Conservation (phyloP, 2,888 invertebrate genomes). For the Rugalucina vietnamica region DNA sequence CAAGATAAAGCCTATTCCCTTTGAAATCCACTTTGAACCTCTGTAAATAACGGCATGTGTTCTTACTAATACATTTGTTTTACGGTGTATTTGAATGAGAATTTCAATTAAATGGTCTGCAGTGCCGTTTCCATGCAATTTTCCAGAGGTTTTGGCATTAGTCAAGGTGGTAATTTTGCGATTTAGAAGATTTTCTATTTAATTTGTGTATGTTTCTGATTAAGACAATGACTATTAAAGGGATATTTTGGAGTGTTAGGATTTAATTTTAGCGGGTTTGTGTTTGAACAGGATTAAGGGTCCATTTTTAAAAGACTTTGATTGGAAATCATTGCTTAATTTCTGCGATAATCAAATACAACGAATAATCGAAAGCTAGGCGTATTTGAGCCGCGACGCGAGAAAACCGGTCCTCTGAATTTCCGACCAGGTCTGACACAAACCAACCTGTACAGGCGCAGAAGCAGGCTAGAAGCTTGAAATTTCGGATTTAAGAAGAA, state of each 20-base stretch:
- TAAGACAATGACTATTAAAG: slow-evolving; percentile 8
- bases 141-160: background rate
- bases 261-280: slow-evolving; percentile 12
- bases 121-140: background rate
- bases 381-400: no score
- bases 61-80: slow-evolving; percentile 56
- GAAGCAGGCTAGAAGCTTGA: no score
- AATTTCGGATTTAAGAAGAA: no score
- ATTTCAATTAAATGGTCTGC: slow-evolving; percentile 45
- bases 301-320: background rate
- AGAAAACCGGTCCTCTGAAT: no score
- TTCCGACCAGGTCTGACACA: no score
- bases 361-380: no score
- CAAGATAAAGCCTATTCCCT: slow-evolving; percentile 47
- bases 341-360: no score
- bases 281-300: background rate
- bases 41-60: slow-evolving; percentile 34
- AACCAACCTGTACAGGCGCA: no score
- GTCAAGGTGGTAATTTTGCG: slow-evolving; percentile 7
- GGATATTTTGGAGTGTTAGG: background rate
- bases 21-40: slow-evolving; percentile 36
- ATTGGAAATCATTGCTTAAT: background rate
- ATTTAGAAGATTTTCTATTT: background rate
- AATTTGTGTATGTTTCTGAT: background rate
- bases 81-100: slow-evolving; percentile 52